These are phyloP conservation scores for Urosaurus nigricauda DNA, from an alignment of 2,797 vertebrate species.

Conservation along the genomic window DNA sequence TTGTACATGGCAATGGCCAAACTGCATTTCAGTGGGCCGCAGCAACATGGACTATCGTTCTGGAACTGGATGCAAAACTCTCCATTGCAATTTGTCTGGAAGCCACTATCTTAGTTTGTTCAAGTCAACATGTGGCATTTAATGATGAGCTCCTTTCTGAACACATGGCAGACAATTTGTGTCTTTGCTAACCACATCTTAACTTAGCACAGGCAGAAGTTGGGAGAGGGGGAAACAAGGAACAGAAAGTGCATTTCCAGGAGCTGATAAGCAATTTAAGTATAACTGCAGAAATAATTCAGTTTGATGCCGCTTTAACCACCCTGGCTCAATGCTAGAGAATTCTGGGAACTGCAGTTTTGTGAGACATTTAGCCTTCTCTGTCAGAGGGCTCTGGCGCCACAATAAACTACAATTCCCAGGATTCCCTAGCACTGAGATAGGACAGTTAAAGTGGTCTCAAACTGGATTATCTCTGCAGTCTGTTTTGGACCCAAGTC, in stretches of 20 bases:
- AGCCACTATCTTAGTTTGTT: neutral
- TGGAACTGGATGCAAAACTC: neutral
- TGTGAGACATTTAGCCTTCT: too few species aligned
- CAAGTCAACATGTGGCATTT: neutral
- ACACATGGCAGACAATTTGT: neutral
- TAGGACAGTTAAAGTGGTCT: too few species aligned
- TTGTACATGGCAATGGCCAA: too few species aligned
- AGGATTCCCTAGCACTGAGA: too few species aligned
- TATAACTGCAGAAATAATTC: neutral
- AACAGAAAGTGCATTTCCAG: slow-evolving; percentile 21
- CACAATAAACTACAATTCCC: too few species aligned
- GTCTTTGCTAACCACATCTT: neutral
- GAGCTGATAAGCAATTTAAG: slow-evolving; percentile 11
- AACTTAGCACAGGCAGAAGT: slow-evolving; percentile 8
- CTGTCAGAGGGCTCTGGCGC: too few species aligned
- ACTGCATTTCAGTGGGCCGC: neutral
- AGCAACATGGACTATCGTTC: neutral
- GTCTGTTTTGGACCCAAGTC: neutral
- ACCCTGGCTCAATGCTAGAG: too few species aligned
- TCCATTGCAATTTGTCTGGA: neutral
- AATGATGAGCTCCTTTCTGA: neutral
- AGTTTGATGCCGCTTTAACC: too few species aligned
- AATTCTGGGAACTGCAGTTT: too few species aligned
- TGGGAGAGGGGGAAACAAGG: slow-evolving; percentile 15
- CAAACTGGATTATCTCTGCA: too few species aligned